These are phyloP conservation scores for Zaprionus obscuricornis DNA, from an alignment of 2,888 invertebrate genomes.

Conservation along the genomic window DNA sequence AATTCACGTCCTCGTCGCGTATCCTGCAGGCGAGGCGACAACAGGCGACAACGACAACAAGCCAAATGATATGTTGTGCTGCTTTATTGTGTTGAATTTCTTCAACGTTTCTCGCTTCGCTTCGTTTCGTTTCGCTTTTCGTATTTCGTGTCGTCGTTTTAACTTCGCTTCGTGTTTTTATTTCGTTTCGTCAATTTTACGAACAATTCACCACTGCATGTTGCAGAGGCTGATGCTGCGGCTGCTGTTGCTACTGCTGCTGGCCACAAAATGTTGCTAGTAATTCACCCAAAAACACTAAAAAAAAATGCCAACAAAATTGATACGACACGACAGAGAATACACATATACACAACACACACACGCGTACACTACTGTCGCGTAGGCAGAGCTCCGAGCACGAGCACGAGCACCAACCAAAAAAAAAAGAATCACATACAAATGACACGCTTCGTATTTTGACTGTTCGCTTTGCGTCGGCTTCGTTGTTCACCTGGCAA, in stretches of 20 bases:
- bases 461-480: constrained; percentile 39
- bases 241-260: constrained; percentile 32
- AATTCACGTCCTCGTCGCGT: constrained; percentile 42
- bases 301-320: constrained; percentile 33
- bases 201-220: constrained; percentile 53
- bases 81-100: constrained; percentile 47
- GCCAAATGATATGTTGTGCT: constrained; percentile 31
- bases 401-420: constrained; percentile 16
- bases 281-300: constrained; percentile 23
- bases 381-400: constrained; percentile 40
- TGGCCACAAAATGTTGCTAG: constrained; percentile 53
- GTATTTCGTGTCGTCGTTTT: no score
- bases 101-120: constrained; percentile 14
- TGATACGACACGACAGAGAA: constrained; percentile 14
- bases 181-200: constrained; percentile 11
- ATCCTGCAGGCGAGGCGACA: constrained; percentile 47
- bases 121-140: constrained; percentile 20
- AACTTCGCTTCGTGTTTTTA: constrained; percentile 20
- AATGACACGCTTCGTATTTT: constrained; percentile 18
- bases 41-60: constrained; percentile 18
- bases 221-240: constrained; percentile 48
- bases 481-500: constrained; percentile 69
- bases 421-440: constrained; percentile 18
- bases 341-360: no score
- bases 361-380: constrained; percentile 17